phyloP scores from a whole-genome alignment of 2,113 vertebrate species.

The Daphoenositta chrysoptera region DNA sequence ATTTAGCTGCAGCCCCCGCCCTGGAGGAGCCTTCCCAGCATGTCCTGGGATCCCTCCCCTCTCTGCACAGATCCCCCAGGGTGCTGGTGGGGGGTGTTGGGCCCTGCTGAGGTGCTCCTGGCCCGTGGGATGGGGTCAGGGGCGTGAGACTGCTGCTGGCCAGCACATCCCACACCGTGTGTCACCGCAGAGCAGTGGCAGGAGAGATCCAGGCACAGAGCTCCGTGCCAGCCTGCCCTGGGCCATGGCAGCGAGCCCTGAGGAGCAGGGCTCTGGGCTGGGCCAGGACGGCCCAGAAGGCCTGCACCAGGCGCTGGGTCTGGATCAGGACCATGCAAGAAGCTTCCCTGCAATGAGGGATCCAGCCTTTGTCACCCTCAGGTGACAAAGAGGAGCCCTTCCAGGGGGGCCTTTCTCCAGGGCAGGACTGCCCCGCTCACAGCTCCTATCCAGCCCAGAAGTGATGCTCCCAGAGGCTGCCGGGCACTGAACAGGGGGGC shows the following conservation, averaged over 20 bases:
- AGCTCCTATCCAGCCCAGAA: background rate
- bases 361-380: background rate
- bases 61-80: background rate
- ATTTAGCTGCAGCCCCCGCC: background rate
- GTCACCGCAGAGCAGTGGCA: background rate
- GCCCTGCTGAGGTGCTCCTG: background rate
- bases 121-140: background rate
- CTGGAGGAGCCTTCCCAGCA: background rate
- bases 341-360: background rate
- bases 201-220: background rate
- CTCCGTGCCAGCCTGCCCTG: rapidly evolving
- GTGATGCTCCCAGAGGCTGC: background rate
- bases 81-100: background rate
- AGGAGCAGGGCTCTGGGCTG: background rate
- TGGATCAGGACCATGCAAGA: background rate
- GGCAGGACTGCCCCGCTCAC: background rate
- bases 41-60: rapidly evolving
- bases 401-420: background rate
- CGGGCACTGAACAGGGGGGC: background rate
- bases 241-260: background rate
- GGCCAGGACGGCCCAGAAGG: background rate
- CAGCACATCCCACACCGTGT: background rate
- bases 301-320: background rate
- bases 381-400: background rate
- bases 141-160: background rate